Percentiles rank a stretch among this genome's conserved stretches.
These are phyloP conservation scores for Pyralis farinalis DNA, from an alignment of 2,888 invertebrate species.

Conservation along the genomic window DNA sequence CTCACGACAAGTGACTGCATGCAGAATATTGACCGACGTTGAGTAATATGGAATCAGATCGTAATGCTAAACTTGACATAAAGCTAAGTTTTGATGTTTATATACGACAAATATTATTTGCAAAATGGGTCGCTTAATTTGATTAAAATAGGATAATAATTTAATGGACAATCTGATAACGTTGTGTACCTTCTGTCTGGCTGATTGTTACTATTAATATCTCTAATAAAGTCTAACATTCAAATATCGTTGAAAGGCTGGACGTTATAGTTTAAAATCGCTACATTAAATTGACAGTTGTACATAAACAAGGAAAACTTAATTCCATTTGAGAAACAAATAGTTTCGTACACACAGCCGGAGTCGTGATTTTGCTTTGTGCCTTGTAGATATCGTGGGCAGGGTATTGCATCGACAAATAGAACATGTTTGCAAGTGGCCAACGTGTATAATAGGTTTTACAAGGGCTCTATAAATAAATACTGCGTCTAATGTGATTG, in stretches of 20 bases:
- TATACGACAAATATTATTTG: slow-evolving; percentile 3
- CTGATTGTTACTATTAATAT: neutral
- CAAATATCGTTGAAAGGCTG: slow-evolving; percentile 4
- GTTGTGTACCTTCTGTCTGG: too few species aligned
- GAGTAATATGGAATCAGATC: slow-evolving; percentile 6
- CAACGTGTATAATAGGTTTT: neutral
- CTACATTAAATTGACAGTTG: neutral
- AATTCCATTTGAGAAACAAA: neutral
- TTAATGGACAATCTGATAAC: neutral
- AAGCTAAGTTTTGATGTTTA: neutral
- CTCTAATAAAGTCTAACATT: slow-evolving; percentile 2
- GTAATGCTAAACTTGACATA: neutral
- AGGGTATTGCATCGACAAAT: neutral
- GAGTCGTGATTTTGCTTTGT: neutral
- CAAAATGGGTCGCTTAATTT: too few species aligned
- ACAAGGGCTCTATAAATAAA: too few species aligned
- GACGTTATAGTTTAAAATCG: neutral
- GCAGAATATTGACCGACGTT: slow-evolving; percentile 37
- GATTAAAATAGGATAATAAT: too few species aligned
- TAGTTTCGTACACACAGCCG: neutral
- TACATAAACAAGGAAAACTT: neutral
- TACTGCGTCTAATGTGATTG: too few species aligned
- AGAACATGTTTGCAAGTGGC: neutral
- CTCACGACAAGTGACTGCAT: slow-evolving; percentile 25
- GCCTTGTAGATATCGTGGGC: neutral